A percentile compares a stretch with the other conserved stretches of the same genome.
phyloP scores from a whole-genome alignment of 2,797 vertebrate species.

The Anas georgica region DNA sequence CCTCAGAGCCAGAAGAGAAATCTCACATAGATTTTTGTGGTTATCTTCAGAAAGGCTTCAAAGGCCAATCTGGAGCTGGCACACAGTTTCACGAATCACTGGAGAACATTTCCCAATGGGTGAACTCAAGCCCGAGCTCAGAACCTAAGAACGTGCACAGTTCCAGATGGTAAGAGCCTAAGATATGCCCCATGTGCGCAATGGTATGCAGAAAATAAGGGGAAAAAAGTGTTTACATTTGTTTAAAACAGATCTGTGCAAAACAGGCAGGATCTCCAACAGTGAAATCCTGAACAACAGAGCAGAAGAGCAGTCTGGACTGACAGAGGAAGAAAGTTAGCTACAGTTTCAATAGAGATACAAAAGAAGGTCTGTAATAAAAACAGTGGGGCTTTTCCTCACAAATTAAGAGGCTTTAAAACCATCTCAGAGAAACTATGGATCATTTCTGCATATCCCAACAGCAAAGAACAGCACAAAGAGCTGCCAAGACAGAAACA shows the following conservation, averaged over 20 bases:
- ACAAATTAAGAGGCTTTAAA: neutral
- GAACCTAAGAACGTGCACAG: neutral
- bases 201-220: neutral
- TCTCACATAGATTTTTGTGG: neutral
- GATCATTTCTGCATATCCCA: neutral
- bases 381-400: neutral
- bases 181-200: neutral
- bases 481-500: fast-evolving
- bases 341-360: neutral
- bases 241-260: neutral
- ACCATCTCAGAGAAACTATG: neutral
- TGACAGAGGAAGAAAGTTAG: neutral
- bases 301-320: neutral
- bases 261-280: neutral
- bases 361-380: neutral
- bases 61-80: neutral
- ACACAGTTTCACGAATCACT: neutral
- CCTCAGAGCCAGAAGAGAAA: neutral
- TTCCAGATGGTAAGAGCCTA: neutral
- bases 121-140: neutral
- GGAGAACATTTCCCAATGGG: neutral
- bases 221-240: neutral
- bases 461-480: neutral
- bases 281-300: neutral
- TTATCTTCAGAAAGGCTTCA: neutral